phyloP scores from a whole-genome alignment of 2,888 invertebrate species.

The Altica lythri region DNA sequence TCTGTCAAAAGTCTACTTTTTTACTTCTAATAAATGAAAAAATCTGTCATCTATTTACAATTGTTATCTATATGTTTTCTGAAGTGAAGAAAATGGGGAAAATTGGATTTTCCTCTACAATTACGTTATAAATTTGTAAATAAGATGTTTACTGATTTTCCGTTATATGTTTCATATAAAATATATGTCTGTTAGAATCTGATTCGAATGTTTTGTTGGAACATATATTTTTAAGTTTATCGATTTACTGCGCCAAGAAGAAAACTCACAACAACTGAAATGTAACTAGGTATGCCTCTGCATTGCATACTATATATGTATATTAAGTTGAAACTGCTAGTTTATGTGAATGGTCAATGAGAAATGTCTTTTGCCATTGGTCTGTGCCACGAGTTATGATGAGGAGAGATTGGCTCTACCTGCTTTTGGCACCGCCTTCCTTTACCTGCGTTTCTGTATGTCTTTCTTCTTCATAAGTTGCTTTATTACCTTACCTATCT shows the following conservation, averaged over 20 bases:
- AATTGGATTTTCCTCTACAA: too few relatives aligned
- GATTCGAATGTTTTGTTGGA: too few relatives aligned
- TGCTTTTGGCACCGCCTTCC: conserved; percentile 55
- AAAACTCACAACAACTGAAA: conserved; percentile 12
- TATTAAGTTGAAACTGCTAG: conserved; percentile 53
- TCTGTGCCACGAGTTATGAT: conserved; percentile 57
- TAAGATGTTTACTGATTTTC: too few relatives aligned
- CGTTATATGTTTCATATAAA: too few relatives aligned
- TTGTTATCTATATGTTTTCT: too few relatives aligned
- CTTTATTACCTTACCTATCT: conserved; percentile 55
- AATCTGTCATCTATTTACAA: too few relatives aligned
- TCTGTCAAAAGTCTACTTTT: too few relatives aligned
- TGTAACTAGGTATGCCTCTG: conserved; percentile 29
- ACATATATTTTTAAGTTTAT: conserved; percentile 15
- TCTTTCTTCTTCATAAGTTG: conserved; percentile 54
- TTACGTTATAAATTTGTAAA: too few relatives aligned
- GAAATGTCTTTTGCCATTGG: conserved; percentile 56
- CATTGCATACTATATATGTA: conserved; percentile 48
- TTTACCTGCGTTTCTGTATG: conserved; percentile 45
- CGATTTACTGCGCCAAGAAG: conserved; percentile 22
- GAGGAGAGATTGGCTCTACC: conserved; percentile 58
- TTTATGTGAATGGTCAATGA: conserved; percentile 58
- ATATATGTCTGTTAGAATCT: too few relatives aligned
- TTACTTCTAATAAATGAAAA: too few relatives aligned
- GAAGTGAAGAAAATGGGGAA: too few relatives aligned